A percentile compares a stretch with the other conserved stretches of the same genome.
These are phyloP conservation scores for Camelus bactrianus DNA, from an alignment of 2,113 vertebrate species.

Conservation along the genomic window DNA sequence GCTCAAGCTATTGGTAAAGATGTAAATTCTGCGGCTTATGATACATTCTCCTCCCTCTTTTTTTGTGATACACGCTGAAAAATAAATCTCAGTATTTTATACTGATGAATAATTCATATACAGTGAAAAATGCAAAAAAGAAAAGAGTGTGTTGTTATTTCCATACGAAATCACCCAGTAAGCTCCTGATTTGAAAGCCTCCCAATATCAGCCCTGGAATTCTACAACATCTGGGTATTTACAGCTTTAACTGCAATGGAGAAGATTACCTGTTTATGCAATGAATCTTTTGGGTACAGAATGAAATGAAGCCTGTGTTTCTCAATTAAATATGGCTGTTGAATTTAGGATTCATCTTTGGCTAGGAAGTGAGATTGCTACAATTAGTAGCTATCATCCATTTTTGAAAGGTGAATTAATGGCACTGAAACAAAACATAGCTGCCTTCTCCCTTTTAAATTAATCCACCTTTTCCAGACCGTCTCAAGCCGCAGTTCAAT, in stretches of 20 bases:
- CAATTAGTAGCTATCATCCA: neutral
- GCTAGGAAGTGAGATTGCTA: neutral
- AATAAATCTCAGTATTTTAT: conserved; percentile 60
- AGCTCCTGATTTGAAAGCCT: conserved; percentile 47
- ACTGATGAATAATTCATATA: conserved; percentile 65
- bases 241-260: neutral
- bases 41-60: neutral
- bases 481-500: neutral
- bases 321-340: neutral
- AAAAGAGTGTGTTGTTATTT: conserved; percentile 20
- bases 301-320: neutral
- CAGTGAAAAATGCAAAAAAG: conserved; percentile 11
- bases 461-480: neutral
- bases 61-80: conserved; percentile 40
- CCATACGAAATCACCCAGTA: neutral
- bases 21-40: conserved; percentile 42
- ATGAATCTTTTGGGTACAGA: conserved; percentile 30
- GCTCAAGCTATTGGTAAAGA: conserved; percentile 53
- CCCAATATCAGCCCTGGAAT: neutral
- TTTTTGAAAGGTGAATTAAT: conserved; percentile 20
- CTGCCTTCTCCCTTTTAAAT: neutral
- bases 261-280: neutral
- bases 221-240: conserved; percentile 13
- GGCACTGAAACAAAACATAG: neutral
- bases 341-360: conserved; percentile 20